phyloP scores from a whole-genome alignment of 2,797 vertebrate genomes.

The Enteromius radiatus region DNA sequence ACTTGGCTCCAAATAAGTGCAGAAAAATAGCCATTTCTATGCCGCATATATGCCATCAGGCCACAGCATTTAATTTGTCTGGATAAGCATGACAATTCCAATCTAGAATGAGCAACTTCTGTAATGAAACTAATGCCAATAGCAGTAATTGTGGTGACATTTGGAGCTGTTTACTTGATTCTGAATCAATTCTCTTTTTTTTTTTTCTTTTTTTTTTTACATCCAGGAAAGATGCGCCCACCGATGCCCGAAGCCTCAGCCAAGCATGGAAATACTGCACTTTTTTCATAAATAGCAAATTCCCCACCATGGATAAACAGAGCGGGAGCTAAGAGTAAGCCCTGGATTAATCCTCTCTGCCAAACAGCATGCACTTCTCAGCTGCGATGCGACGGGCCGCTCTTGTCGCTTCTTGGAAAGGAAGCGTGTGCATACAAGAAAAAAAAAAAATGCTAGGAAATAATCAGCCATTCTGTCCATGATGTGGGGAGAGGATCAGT shows the following conservation, averaged over 20 bases:
- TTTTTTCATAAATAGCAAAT: slow-evolving; percentile 37
- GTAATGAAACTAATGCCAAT: slow-evolving; percentile 33
- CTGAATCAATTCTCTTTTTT: neutral
- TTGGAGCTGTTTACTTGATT: slow-evolving; percentile 45
- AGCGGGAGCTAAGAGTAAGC: slow-evolving; percentile 32
- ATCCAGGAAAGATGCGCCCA: neutral
- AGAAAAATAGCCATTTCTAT: slow-evolving; percentile 22
- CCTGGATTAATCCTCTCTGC: slow-evolving; percentile 37
- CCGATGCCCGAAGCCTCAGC: neutral
- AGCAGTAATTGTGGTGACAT: slow-evolving; percentile 46
- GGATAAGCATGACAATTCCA: slow-evolving; percentile 33
- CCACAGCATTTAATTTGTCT: slow-evolving; percentile 21
- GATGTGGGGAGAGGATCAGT: slow-evolving; percentile 30
- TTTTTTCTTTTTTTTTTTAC: neutral
- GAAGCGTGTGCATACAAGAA: neutral
- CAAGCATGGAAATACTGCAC: neutral
- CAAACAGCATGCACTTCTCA: slow-evolving; percentile 34
- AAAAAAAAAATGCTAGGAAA: neutral
- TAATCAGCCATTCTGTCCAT: slow-evolving; percentile 43
- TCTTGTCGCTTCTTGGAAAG: slow-evolving; percentile 14
- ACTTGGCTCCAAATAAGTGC: neutral
- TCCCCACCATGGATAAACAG: slow-evolving; percentile 26
- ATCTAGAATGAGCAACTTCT: slow-evolving; percentile 38
- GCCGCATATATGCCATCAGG: neutral
- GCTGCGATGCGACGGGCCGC: neutral